Base-by-base conservation (phyloP, 2,113 vertebrate genomes). In the Hepsetus odoe region DNA sequence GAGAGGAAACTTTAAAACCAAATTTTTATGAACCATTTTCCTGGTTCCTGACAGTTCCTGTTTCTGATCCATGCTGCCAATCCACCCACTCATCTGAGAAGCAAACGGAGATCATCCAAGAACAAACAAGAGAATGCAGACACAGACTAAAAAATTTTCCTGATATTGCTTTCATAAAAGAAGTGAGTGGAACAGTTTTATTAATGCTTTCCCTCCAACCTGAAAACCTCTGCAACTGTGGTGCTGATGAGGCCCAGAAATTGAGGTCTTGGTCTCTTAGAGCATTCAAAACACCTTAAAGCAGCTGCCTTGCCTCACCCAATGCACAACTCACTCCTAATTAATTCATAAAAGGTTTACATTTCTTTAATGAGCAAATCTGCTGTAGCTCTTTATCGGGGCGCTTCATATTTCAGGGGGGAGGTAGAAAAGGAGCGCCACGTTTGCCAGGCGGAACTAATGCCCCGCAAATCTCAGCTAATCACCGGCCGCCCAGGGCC, bases 401-500 rank as follows among this genome's bases (percentile, higher is more conserved):
- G 87, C 86, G 86, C 90, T 90, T 91, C 91, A 92, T 92, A 90
- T 91, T 92, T 90, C 86, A 88, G 86, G 86, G 88, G 91, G 86
- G 89, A 91, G 87, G 90, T 90, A 89, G 87, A 91, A 91, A 89
- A 88, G 89, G 84, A 87, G 86, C 78, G 73, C 51, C 87, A 85
- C 62, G 87, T 90, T 92, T 92, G 90, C 87, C 72, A 90, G 87
- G 92, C 91, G 90, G 91, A 92, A 92, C 92, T 91, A 92, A 93
- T 93, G 87, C 89, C 87, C 87, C 89, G 18, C 91, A 91, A 92
- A 92, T 91, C 91, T 90, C 80, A 86, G 89, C 90, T 90, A 92
- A 90, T 91, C 89, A 91, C 88, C 86, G 65, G 82, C 86, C 84
- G 87, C 76, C 90, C 0, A 67, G 87, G 89, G 91, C 88, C 88